Evolutionary conservation across 1,140 invertebrate species (phyloP), one percentile per base, ranked within the genome.

Genomic region (Rhopalosiphum maidis): DNA sequence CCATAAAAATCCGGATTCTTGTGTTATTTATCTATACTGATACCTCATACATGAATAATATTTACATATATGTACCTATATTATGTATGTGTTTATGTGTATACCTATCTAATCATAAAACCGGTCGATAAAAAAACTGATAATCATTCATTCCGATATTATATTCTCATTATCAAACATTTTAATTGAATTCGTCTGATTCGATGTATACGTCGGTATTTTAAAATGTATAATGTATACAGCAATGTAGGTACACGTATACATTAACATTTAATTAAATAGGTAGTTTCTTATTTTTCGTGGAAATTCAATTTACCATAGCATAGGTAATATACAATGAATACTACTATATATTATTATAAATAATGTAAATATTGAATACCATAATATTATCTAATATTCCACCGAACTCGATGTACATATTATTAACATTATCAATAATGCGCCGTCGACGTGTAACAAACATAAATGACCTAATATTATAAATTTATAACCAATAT

Each of bases 401-500:
- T 77, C 15, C 15, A 4, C 30, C 15, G 60, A 77, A n/a, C 30
- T n/a, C 60, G 30, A 77, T 77, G 60, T 77, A 77, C 60, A 77
- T 77, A 77, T 68, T 68, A 68, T 77, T 77, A 77, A 77, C 60
- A 77, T 77, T 77, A 77, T 77, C 60, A 77, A 77, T 77, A 77
- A 77, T 77, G 60, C 60, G 60, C 60, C 15, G 60, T n/a, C 60
- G 60, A 77, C 60, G 60, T 77, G 60, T 77, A n/a, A 77, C 60
- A 77, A 77, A 77, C 60, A 77, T 83, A 35, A 83, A 43, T 85
- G 83, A 85, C 83, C 83, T 85, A 85, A 85, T 85, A 85, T 85
- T 82, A 82, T 82, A 41, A 41, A 41, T 41, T 41, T 41, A 41
- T 6, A 85, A 30, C 37, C 83, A 85, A 43, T 85, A 85, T 85